Percentiles rank a stretch among this genome's conserved stretches.
phyloP scores from a whole-genome alignment of 2,888 invertebrate species.

The Rotaria socialis region DNA sequence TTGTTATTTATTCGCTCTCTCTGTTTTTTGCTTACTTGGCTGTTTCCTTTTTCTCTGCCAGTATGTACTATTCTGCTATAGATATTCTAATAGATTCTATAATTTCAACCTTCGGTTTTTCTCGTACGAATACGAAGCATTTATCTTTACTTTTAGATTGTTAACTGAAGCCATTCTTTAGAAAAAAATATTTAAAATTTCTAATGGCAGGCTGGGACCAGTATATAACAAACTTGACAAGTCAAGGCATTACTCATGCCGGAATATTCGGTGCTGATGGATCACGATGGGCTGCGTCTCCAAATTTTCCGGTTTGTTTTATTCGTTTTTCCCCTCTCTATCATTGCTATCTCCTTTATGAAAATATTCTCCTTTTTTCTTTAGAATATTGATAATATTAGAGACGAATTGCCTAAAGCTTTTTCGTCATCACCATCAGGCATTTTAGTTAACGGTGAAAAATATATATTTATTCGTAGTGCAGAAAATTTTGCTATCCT shows the following conservation, averaged over 20 bases:
- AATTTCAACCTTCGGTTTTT: not conserved
- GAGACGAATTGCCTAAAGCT: slow-evolving; percentile 1
- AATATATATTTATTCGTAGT: slow-evolving; percentile 43
- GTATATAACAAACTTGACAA: slow-evolving; percentile 12
- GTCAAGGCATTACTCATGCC: slow-evolving; percentile 38
- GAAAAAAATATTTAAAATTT: not conserved
- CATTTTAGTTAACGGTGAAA: slow-evolving; percentile 39
- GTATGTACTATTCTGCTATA: not conserved
- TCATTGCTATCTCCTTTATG: not conserved
- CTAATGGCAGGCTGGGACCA: slow-evolving; percentile 12
- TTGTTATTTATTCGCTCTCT: slow-evolving; percentile 21
- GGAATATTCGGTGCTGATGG: slow-evolving; percentile 45
- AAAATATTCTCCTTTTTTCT: not conserved
- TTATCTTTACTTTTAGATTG: not conserved
- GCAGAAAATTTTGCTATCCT: slow-evolving; percentile 40
- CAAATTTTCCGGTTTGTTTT: slow-evolving; percentile 41
- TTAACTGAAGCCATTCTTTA: not conserved
- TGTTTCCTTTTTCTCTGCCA: not conserved
- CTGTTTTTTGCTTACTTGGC: not conserved
- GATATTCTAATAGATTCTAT: not conserved
- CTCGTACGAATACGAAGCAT: not conserved
- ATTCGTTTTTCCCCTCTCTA: not conserved
- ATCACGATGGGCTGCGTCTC: slow-evolving; percentile 42
- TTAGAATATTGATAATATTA: slow-evolving; percentile 17
- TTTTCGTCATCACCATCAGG: slow-evolving; percentile 11